These are phyloP conservation scores for Nomada ruficornis DNA, from an alignment of 2,888 invertebrate genomes.

Conservation along the genomic window DNA sequence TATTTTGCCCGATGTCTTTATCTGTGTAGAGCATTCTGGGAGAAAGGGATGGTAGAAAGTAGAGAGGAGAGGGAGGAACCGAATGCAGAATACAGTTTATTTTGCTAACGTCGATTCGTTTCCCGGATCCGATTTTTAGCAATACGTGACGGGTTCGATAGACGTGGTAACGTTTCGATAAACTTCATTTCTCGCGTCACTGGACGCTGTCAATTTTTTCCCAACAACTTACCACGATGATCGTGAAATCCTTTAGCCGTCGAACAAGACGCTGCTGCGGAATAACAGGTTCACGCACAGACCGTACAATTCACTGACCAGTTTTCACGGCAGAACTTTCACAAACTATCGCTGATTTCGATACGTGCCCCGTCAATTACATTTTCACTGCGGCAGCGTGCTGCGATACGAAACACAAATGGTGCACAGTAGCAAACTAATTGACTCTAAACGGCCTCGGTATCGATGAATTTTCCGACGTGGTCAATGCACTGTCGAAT, in stretches of 20 bases:
- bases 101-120: too few species aligned
- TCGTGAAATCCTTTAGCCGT: slow-evolving; percentile 25
- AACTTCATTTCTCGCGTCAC: not conserved
- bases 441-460: not conserved
- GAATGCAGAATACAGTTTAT: not conserved
- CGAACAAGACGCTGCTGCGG: slow-evolving; percentile 5
- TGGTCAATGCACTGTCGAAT: too few species aligned
- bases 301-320: slow-evolving; percentile 1
- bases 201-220: not conserved
- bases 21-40: slow-evolving; percentile 39
- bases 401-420: not conserved
- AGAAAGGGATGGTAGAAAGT: not conserved
- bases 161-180: too few species aligned
- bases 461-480: not conserved
- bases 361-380: slow-evolving; percentile 20
- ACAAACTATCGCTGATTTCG: slow-evolving; percentile 2
- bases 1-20: slow-evolving; percentile 39
- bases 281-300: not conserved
- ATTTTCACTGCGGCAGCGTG: slow-evolving; percentile 35
- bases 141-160: too few species aligned
- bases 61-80: not conserved
- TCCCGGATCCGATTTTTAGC: too few species aligned
- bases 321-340: not conserved
- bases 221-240: slow-evolving; percentile 46
- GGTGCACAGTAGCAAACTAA: not conserved